These are phyloP conservation scores for Ovis aries DNA, from an alignment of 2,113 vertebrate genomes.

Conservation along the genomic window DNA sequence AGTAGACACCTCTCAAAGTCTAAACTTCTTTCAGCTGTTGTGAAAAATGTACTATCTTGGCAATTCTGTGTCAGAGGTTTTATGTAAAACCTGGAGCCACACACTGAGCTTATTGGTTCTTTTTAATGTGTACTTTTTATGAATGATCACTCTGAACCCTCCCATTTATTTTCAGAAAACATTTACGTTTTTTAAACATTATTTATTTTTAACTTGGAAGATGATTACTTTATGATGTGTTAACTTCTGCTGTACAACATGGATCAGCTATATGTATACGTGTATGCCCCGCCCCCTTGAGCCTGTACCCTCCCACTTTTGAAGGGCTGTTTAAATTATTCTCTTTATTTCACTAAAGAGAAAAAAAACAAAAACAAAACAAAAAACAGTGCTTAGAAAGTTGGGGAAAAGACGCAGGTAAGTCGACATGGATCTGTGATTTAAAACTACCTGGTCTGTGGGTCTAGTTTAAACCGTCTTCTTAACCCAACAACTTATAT, in stretches of 20 bases:
- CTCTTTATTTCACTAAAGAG: background rate
- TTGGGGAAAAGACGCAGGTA: background rate
- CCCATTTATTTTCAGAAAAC: background rate
- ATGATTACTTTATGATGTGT: background rate
- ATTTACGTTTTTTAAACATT: background rate
- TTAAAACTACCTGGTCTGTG: background rate
- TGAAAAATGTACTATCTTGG: background rate
- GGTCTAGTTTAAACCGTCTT: conserved; percentile 81
- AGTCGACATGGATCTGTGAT: background rate
- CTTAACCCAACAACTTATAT: conserved; percentile 85
- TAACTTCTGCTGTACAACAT: background rate
- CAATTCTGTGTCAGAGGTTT: background rate
- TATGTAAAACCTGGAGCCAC: background rate
- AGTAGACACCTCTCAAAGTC: background rate
- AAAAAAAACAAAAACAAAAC: background rate
- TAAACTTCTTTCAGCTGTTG: background rate
- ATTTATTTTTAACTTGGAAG: background rate
- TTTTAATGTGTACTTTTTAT: background rate
- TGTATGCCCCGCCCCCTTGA: background rate
- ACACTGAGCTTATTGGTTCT: background rate
- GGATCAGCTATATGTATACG: background rate
- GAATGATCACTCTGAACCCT: background rate
- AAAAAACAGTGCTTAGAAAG: background rate
- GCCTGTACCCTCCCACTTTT: background rate
- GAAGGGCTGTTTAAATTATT: background rate